Evolutionary conservation across 2,797 vertebrate genomes (phyloP).

Genomic region (Gadopsis bispinosus): DNA sequence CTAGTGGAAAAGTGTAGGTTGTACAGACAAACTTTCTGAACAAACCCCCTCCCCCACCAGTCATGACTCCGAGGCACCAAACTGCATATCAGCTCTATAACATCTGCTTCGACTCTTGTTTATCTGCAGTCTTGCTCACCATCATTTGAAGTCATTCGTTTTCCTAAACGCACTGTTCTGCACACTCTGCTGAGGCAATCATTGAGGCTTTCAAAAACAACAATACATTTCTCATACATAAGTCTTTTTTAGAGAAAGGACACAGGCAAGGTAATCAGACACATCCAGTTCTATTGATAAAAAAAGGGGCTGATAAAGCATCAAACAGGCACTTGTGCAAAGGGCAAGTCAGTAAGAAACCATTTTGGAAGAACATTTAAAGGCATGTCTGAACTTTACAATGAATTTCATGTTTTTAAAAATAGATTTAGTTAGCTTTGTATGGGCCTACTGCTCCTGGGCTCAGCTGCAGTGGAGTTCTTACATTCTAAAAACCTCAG

Average conservation of each 20-base stretch:
- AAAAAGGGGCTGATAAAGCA: neutral
- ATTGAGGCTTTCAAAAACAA: neutral
- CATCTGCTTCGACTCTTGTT: too few relatives aligned
- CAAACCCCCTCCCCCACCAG: too few relatives aligned
- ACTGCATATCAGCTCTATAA: too few relatives aligned
- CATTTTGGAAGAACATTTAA: neutral
- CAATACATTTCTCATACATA: neutral
- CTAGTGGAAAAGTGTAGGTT: constrained; percentile 43
- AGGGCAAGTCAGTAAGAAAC: neutral
- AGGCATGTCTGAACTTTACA: neutral
- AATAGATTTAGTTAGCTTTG: neutral
- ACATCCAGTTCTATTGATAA: neutral
- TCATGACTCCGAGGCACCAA: neutral
- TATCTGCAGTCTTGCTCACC: neutral
- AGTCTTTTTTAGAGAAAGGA: neutral
- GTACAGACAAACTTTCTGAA: neutral
- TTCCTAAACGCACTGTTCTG: neutral
- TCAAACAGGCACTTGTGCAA: neutral
- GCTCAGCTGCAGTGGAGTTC: neutral
- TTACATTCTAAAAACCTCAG: neutral
- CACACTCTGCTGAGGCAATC: neutral
- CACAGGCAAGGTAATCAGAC: neutral
- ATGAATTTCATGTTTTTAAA: too few relatives aligned
- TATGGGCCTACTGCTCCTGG: too few relatives aligned
- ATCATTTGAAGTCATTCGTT: neutral